Evolutionary conservation across 2,113 vertebrate species (phyloP).

Genomic region (Macrotis lagotis): DNA sequence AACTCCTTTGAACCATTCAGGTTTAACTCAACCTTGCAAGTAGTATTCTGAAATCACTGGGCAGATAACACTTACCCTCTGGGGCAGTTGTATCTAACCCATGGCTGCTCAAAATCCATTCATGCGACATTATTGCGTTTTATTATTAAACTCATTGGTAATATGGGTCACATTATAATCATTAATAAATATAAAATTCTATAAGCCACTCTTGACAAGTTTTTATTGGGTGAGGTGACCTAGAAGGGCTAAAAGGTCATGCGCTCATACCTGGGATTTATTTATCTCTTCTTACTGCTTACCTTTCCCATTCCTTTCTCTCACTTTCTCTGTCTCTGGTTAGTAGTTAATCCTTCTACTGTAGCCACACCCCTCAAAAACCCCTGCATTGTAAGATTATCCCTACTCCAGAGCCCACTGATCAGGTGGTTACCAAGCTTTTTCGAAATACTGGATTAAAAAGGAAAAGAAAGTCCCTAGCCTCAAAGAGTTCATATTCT

Average conservation of each 20-base stretch:
- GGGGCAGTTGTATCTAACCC: too few species aligned
- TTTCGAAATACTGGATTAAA: background rate
- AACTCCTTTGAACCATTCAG: background rate
- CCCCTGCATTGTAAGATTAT: conserved; percentile 11
- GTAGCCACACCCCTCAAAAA: background rate
- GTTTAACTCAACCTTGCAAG: background rate
- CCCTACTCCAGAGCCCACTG: background rate
- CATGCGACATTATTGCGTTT: too few species aligned
- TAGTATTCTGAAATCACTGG: conserved; percentile 41
- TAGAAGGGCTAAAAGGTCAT: too few species aligned
- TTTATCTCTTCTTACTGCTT: conserved; percentile 31
- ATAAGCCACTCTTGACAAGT: too few species aligned
- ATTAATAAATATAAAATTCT: too few species aligned
- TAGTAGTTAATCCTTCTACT: background rate
- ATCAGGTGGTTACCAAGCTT: background rate
- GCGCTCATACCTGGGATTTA: too few species aligned
- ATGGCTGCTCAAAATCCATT: too few species aligned
- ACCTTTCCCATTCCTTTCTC: background rate
- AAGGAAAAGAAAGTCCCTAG: too few species aligned
- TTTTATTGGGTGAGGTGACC: too few species aligned
- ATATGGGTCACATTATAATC: too few species aligned
- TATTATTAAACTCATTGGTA: too few species aligned
- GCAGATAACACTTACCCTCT: background rate
- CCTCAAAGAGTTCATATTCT: background rate
- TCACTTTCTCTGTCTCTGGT: conserved; percentile 22